phyloP scores from a whole-genome alignment of 2,888 invertebrate species.

The Conus canariensis region DNA sequence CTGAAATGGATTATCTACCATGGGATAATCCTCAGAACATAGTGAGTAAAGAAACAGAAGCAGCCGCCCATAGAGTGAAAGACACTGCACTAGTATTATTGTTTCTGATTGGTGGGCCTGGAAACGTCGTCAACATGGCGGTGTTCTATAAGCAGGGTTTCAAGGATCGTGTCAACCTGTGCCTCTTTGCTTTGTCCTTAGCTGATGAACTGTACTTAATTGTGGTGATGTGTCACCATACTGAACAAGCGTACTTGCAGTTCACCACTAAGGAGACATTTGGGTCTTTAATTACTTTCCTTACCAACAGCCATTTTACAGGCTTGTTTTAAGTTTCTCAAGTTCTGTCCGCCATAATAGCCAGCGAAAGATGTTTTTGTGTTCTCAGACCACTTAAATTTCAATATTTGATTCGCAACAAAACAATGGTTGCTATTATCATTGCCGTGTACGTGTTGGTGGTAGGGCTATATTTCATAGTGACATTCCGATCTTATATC shows the following conservation, averaged over 20 bases:
- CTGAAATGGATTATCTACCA: background rate
- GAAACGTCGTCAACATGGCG: constrained; percentile 24
- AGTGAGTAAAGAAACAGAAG: background rate
- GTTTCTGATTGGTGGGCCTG: constrained; percentile 5
- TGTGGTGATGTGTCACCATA: background rate
- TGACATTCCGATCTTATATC: background rate
- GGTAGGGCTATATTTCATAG: background rate
- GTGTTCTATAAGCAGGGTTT: constrained; percentile 13
- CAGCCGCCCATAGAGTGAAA: too few relatives aligned
- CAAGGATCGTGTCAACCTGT: constrained; percentile 22
- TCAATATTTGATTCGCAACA: background rate
- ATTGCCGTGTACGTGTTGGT: too few relatives aligned
- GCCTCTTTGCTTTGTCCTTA: background rate
- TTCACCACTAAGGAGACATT: background rate
- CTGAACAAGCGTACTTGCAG: background rate
- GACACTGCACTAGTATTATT: background rate
- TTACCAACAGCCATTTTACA: background rate
- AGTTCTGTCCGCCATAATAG: background rate
- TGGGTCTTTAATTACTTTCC: background rate
- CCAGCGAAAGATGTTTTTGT: background rate
- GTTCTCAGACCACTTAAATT: background rate
- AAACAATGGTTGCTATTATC: background rate
- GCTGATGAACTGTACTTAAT: background rate
- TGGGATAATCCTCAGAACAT: constrained; percentile 23
- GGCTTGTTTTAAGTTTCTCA: background rate